These are phyloP conservation scores for Flexamia atlantica DNA, from an alignment of 2,888 invertebrate genomes.

Conservation along the genomic window DNA sequence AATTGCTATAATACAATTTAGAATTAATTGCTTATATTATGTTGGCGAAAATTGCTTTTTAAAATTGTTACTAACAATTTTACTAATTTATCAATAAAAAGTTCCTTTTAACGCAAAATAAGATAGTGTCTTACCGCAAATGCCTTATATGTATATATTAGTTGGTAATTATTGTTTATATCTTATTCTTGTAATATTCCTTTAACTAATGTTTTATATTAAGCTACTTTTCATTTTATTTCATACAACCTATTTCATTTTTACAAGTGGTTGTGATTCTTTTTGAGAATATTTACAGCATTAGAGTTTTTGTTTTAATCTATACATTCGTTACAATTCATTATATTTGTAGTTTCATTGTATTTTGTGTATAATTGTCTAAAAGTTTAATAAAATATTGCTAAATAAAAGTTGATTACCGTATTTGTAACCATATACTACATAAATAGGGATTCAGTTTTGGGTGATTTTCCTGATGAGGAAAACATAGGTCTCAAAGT, in stretches of 20 bases:
- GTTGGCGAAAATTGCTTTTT: no score
- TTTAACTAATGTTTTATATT: constrained; percentile 17
- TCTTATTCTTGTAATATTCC: not conserved
- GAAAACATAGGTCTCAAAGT: no score
- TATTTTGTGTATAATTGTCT: constrained; percentile 9
- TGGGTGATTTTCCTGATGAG: no score
- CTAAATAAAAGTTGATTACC: no score
- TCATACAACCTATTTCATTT: not conserved
- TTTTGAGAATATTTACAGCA: constrained; percentile 29
- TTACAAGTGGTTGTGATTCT: constrained; percentile 13
- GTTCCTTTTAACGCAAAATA: constrained; percentile 11
- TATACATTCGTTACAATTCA: constrained; percentile 2
- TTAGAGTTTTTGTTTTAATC: constrained; percentile 4
- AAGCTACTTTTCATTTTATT: constrained; percentile 29
- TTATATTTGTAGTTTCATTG: no score
- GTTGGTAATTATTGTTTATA: constrained; percentile 6
- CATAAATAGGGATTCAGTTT: no score
- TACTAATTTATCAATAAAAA: not conserved
- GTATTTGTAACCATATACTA: no score
- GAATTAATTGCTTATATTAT: no score
- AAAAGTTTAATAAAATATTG: constrained; percentile 15
- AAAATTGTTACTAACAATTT: not conserved
- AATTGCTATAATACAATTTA: no score
- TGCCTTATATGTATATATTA: constrained; percentile 30
- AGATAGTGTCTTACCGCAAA: not conserved